These are phyloP conservation scores for Beris chalybata DNA, from an alignment of 2,888 invertebrate species.

Conservation along the genomic window DNA sequence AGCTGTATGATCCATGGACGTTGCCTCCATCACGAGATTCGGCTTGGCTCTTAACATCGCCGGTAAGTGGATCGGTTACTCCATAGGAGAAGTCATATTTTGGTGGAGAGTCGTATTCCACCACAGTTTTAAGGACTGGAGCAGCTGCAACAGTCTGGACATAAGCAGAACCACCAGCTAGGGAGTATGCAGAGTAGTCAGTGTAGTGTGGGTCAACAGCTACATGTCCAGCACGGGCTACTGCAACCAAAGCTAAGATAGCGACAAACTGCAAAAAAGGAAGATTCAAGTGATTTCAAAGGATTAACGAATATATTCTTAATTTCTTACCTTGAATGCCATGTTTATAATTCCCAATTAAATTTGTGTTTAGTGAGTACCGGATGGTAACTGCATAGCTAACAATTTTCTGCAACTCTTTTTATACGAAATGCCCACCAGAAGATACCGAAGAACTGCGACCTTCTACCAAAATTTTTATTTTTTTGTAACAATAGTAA, in stretches of 20 bases:
- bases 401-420: no score
- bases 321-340: neutral
- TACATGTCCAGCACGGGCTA: conserved; percentile 26
- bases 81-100: conserved; percentile 58
- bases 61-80: conserved; percentile 55
- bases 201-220: conserved; percentile 28
- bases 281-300: no score
- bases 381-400: no score
- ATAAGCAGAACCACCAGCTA: conserved; percentile 24
- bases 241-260: conserved; percentile 28
- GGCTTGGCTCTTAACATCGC: conserved; percentile 53
- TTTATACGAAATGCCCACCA: no score
- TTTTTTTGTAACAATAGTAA: no score
- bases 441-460: no score
- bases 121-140: conserved; percentile 40
- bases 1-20: conserved; percentile 54
- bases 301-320: neutral
- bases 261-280: conserved; percentile 30
- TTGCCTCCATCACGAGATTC: conserved; percentile 54
- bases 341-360: no score
- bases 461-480: no score
- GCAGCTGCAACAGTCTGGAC: conserved; percentile 45
- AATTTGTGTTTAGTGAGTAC: no score
- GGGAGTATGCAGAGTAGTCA: neutral
- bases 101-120: conserved; percentile 49